Evolutionary conservation across 1,140 invertebrate genomes (phyloP).

Genomic region (Tetramorium simillimum): DNA sequence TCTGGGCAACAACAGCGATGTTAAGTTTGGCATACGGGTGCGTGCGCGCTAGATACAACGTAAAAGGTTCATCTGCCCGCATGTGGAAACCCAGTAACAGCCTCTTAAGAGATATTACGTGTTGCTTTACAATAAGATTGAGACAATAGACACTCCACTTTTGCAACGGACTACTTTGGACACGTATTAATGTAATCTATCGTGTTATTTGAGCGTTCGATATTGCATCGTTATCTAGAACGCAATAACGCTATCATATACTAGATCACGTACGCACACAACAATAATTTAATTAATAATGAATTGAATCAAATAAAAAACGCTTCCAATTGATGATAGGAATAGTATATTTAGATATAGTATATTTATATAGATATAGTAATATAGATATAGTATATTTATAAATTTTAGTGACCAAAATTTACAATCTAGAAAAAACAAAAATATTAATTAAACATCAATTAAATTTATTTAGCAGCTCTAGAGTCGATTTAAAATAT

Average conservation of each 20-base stretch:
- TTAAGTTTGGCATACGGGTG: constrained; percentile 61
- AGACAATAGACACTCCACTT: constrained; percentile 77
- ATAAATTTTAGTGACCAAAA: background rate
- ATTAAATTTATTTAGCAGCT: background rate
- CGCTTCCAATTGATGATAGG: background rate
- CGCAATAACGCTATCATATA: background rate
- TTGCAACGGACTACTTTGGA: constrained; percentile 48
- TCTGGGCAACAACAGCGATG: background rate
- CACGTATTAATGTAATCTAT: constrained; percentile 28
- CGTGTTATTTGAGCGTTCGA: background rate
- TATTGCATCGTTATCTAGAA: background rate
- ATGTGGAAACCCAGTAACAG: constrained; percentile 75
- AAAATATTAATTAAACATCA: background rate
- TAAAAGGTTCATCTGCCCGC: constrained; percentile 74
- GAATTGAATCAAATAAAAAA: background rate
- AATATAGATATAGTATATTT: too few relatives aligned
- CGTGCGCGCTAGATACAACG: constrained; percentile 35
- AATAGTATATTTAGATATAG: too few relatives aligned
- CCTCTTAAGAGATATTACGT: constrained; percentile 77
- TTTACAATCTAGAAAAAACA: background rate
- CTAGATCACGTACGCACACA: background rate
- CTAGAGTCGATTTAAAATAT: background rate
- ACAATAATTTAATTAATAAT: background rate
- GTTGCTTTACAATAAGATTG: constrained; percentile 72
- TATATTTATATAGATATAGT: too few relatives aligned